Conservation (phyloP, 1,140 invertebrate species). For the Listronotus bonariensis region DNA sequence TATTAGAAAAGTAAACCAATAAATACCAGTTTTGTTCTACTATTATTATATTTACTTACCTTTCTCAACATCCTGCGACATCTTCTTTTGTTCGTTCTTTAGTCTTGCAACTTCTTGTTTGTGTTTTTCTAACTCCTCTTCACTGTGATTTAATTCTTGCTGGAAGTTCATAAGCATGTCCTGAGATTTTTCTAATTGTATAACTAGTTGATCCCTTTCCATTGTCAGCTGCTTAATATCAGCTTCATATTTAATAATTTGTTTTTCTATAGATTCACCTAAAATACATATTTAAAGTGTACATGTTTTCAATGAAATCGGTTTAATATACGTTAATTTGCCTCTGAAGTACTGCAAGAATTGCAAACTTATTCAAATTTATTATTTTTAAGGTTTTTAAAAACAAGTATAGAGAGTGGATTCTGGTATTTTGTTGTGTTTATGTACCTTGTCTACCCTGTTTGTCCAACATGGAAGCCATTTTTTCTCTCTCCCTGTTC, state of each 20-base stretch:
- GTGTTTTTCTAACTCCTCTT: constrained; percentile 79
- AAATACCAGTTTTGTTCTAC: no score
- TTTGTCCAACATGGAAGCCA: constrained; percentile 73
- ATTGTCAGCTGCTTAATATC: constrained; percentile 83
- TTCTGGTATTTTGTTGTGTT: no score
- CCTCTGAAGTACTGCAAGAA: no score
- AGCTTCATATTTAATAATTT: constrained; percentile 79
- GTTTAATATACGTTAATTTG: no score
- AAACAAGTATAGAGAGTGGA: no score
- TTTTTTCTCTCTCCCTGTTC: constrained; percentile 72
- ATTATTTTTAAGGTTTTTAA: no score
- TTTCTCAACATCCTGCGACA: constrained; percentile 70
- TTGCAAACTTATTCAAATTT: no score
- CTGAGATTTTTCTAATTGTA: constrained; percentile 88
- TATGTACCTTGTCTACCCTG: constrained; percentile 69
- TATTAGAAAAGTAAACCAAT: background rate
- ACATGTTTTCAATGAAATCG: no score
- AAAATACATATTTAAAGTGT: background rate
- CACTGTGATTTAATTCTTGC: constrained; percentile 81
- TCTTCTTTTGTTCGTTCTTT: constrained; percentile 70
- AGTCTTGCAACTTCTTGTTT: constrained; percentile 77
- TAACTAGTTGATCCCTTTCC: constrained; percentile 84
- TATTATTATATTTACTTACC: constrained; percentile 48
- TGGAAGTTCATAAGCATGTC: constrained; percentile 93
- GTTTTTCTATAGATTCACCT: constrained; percentile 77